Evolutionary conservation across 2,888 invertebrate species (phyloP), one percentile per base, ranked within the genome.

Genomic region (Dolichopus griseipennis): DNA sequence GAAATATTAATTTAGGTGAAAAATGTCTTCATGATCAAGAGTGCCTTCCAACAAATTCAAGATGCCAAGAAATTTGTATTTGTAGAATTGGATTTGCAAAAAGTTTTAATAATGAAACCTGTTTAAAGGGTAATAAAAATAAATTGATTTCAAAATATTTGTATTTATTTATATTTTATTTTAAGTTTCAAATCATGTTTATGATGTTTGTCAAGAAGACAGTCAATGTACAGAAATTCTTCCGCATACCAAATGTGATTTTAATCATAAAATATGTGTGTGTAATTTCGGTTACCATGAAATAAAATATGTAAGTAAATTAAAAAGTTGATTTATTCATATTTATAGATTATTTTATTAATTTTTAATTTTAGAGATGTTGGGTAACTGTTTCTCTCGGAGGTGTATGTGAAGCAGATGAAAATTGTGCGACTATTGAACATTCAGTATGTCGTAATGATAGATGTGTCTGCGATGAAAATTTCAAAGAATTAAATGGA

Each of bases 81-180:
- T 82, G 82, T 70, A 75, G 75, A 69, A 72, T 77, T 7, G 76
- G 77, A 65, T 76, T 79, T 70, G 75, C 78, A 20, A 67, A 74
- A 10, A 79, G 78, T 61, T 71, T 69, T 41, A 73, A 77, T 64
- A 75, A 75, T 9, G 73, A 75, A 41, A 69, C 70, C 12, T 82
- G 81, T 71, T 71, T 81, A 65, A 78, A 75, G 71, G 75, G 76
- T 12, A 78, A 65, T 27, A 37, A 37, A 37, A 10, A 5, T 37
- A 7, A 37, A 52, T 52, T 2, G 9, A 52, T 43, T 7, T 52
- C 2, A 8, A 5, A 12, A 52, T 52, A 18, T 52, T 18, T 52
- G 52, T 52, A 52, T 43, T 22, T 43, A 43, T 67, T 63, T 43
- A 43, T 43, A 64, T 18, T 66, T 62, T 33, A 65, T 33, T 68